These are phyloP conservation scores for Meloe dianella DNA, from an alignment of 2,888 invertebrate species.

Conservation along the genomic window DNA sequence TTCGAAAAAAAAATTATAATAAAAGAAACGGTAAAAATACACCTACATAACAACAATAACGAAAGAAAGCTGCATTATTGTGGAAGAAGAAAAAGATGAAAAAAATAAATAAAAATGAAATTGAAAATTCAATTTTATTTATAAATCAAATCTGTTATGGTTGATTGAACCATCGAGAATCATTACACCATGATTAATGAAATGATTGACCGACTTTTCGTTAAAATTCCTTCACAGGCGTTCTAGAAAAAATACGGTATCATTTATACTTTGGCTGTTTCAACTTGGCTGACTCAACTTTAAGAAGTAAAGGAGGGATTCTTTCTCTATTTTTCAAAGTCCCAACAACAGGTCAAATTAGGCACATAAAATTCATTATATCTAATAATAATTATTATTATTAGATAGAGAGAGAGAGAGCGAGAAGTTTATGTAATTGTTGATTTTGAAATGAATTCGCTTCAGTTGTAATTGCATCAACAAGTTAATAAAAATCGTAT, in stretches of 20 bases:
- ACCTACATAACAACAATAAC: conserved; percentile 6
- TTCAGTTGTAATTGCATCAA: neutral
- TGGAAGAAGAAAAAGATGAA: neutral
- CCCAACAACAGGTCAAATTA: too few relatives aligned
- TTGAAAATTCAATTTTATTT: neutral
- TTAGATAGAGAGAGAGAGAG: neutral
- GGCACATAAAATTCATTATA: too few relatives aligned
- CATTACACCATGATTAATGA: neutral
- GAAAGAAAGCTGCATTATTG: neutral
- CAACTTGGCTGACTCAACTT: neutral
- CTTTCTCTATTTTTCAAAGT: too few relatives aligned
- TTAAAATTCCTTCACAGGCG: too few relatives aligned
- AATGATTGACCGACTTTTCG: neutral
- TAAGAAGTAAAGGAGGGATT: too few relatives aligned
- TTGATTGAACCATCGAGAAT: neutral
- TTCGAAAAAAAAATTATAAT: neutral
- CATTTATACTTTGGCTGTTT: neutral
- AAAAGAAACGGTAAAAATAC: neutral
- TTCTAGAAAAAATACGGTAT: too few relatives aligned
- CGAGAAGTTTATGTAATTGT: neutral
- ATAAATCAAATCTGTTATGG: neutral
- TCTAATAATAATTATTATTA: neutral
- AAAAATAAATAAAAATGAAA: too few relatives aligned
- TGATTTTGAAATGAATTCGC: neutral
- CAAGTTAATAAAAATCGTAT: neutral